phyloP scores from a whole-genome alignment of 2,888 invertebrate genomes.

The Perizoma flavofasciatum region DNA sequence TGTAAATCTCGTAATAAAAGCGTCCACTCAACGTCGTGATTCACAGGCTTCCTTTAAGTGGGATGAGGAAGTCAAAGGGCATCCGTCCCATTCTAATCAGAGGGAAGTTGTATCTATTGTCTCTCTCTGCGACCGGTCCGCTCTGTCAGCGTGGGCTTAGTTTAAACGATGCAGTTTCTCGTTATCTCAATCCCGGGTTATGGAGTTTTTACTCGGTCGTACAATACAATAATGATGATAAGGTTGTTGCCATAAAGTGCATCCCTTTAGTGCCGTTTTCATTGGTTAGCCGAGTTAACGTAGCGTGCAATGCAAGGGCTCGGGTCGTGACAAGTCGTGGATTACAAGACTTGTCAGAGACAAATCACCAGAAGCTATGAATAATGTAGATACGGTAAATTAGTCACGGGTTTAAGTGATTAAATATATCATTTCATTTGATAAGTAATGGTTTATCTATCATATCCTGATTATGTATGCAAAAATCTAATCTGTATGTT shows the following conservation, averaged over 20 bases:
- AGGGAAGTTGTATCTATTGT: slow-evolving; percentile 45
- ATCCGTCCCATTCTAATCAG: slow-evolving; percentile 51
- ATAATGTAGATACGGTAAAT: slow-evolving; percentile 25
- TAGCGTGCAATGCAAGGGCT: slow-evolving; percentile 36
- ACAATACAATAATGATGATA: slow-evolving; percentile 43
- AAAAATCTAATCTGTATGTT: no score
- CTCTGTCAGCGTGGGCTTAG: slow-evolving; percentile 52
- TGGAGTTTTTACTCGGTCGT: slow-evolving; percentile 49
- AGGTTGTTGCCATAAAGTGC: slow-evolving; percentile 40
- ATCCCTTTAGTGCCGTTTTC: slow-evolving; percentile 31
- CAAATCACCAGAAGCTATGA: slow-evolving; percentile 31
- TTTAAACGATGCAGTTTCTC: slow-evolving; percentile 59
- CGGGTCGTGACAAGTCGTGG: no score
- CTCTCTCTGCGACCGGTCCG: slow-evolving; percentile 50
- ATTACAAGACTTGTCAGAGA: slow-evolving; percentile 39
- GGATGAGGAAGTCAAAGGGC: slow-evolving; percentile 47
- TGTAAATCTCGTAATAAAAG: slow-evolving; percentile 60
- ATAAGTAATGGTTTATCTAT: slow-evolving; percentile 7
- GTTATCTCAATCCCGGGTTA: slow-evolving; percentile 57
- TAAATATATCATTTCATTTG: neutral
- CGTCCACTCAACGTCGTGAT: slow-evolving; percentile 57
- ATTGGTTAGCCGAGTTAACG: slow-evolving; percentile 36
- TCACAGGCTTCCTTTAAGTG: slow-evolving; percentile 54
- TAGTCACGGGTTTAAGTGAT: slow-evolving; percentile 12
- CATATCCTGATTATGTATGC: no score